Base-by-base conservation (phyloP, 2,113 vertebrate genomes). In the Xiphophorus hellerii region DNA sequence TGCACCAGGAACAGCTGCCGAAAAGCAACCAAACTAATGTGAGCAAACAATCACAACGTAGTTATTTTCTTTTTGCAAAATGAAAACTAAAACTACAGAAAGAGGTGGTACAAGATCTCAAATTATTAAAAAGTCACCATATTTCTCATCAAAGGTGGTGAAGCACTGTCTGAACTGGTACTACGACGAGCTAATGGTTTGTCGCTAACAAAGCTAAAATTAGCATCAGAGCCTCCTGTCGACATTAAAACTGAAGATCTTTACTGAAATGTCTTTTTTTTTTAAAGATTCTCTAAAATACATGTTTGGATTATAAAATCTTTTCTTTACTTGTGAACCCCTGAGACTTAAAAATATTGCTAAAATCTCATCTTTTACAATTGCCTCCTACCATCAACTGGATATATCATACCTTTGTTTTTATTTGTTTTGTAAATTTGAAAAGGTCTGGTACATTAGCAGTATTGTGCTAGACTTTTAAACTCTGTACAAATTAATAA, bases 1-100 rank as follows among this genome's bases (percentile, higher is more conserved):
- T 90, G 91, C 89, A 92, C 76, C 86, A 78, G 79, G n/a, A 72
- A 33, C 82, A 82, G 74, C 82, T 79, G 74, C 79, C 86, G 67
- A 73, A 73, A 17, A 66, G 73, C 71, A 22, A 83, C 64, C 80
- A 81, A 68, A 72, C 60, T 54, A 66, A 80, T 81, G 54, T n/a
- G 29, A 48, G 58, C 81, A 58, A 58, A 58, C 51, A 22, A 9
- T 58, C 51, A 25, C 20, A n/a, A 25, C n/a, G 10, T n/a, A 54
- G 15, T 9, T n/a, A 54, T 54, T 54, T 54, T 60, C 27, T 68
- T 87, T 76, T 58, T 73, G 83, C 54, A 58, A 27, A 48, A 37
- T 67, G 71, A 35, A 80, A 33, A 35, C 29, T 3, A 39, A 1
- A 30, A 31, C 11, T 15, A 15, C 12, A 20, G 20, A 51, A 22